Evolutionary conservation across 2,888 invertebrate species (phyloP).

Genomic region (Dendrolimus houi): DNA sequence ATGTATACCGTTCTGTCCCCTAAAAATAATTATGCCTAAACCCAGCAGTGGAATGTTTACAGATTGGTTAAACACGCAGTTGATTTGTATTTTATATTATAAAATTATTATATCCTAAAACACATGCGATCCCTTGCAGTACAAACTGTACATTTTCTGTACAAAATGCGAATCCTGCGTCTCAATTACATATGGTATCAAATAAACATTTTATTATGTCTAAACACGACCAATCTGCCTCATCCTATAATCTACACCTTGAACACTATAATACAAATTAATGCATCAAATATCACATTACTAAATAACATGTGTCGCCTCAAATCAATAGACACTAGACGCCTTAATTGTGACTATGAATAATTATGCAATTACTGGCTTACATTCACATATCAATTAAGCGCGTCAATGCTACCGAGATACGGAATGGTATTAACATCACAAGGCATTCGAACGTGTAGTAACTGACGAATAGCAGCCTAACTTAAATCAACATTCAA

Average conservation of each 20-base stretch:
- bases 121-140: too few species aligned
- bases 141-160: too few species aligned
- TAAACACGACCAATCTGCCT: too few species aligned
- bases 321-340: constrained; percentile 18
- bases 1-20: too few species aligned
- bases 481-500: constrained; percentile 27
- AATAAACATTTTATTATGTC: too few species aligned
- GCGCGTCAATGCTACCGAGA: constrained; percentile 20
- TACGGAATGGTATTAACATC: constrained; percentile 39
- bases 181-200: too few species aligned
- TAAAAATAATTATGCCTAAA: too few species aligned
- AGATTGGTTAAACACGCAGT: too few species aligned
- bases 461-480: constrained; percentile 31
- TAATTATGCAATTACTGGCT: constrained; percentile 33
- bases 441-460: constrained; percentile 34
- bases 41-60: too few species aligned
- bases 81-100: constrained; percentile 13
- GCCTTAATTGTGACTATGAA: constrained; percentile 17
- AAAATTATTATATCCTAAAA: too few species aligned
- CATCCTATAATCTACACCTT: neutral
- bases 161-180: too few species aligned
- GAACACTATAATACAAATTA: neutral
- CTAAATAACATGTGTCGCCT: constrained; percentile 9
- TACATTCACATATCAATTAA: constrained; percentile 28
- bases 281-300: constrained; percentile 9